A percentile compares a stretch with the other conserved stretches of the same genome.
phyloP scores from a whole-genome alignment of 2,113 vertebrate genomes.

The Sciurus niger region DNA sequence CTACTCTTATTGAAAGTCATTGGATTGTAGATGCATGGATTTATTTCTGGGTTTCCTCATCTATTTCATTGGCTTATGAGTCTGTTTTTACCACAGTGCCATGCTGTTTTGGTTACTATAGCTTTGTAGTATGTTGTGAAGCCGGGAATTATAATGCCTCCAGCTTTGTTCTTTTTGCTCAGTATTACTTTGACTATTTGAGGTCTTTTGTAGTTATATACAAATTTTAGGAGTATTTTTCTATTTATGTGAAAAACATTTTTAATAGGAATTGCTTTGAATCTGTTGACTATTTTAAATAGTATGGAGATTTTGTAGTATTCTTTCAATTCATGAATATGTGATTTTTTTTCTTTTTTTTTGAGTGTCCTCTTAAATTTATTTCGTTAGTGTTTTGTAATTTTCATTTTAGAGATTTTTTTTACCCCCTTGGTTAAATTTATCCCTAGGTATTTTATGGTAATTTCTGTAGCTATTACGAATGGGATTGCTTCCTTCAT shows the following conservation, averaged over 20 bases:
- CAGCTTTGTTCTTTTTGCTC: background rate
- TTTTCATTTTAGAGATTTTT: background rate
- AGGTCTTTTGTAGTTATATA: background rate
- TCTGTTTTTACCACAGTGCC: background rate
- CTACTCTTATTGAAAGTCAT: background rate
- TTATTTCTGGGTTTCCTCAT: background rate
- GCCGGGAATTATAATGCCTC: background rate
- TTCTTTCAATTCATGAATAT: background rate
- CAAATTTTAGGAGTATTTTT: constrained; percentile 3
- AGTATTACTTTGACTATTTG: background rate
- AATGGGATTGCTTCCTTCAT: background rate
- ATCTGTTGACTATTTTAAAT: background rate
- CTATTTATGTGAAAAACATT: background rate
- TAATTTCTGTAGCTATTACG: background rate
- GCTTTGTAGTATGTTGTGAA: background rate
- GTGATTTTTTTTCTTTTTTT: background rate
- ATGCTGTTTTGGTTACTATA: background rate
- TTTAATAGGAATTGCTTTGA: background rate
- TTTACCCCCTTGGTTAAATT: background rate
- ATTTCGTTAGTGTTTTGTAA: background rate
- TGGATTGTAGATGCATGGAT: background rate
- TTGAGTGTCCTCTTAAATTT: background rate
- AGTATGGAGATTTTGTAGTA: background rate
- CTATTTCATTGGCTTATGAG: background rate
- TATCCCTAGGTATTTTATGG: background rate